These are phyloP conservation scores for Callocephalon fimbriatum DNA, from an alignment of 2,113 vertebrate species.

Conservation along the genomic window DNA sequence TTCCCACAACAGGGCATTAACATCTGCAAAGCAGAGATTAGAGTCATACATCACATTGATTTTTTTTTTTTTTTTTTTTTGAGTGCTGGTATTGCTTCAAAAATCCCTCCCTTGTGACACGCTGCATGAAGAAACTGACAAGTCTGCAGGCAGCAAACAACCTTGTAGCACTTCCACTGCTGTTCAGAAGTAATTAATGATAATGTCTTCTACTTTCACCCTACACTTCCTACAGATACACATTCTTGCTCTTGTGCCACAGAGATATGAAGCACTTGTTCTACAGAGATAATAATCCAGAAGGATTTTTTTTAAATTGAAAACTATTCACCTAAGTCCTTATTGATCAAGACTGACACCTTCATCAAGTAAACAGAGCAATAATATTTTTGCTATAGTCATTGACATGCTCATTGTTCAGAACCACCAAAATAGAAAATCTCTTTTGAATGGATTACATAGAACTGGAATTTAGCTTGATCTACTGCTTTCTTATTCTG, in stretches of 20 bases:
- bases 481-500: background rate
- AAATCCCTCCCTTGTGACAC: slow-evolving; percentile 47
- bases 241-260: background rate
- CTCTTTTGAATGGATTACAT: background rate
- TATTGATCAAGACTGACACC: background rate
- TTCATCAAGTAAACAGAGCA: background rate
- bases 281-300: background rate
- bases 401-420: background rate
- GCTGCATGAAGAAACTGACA: slow-evolving; percentile 23
- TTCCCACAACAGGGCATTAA: background rate
- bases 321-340: background rate
- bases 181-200: slow-evolving; percentile 58
- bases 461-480: background rate
- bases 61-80: background rate
- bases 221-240: background rate
- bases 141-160: slow-evolving; percentile 50
- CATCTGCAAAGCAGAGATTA: slow-evolving; percentile 58
- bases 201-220: background rate
- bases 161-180: slow-evolving; percentile 36
- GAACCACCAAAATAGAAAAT: background rate
- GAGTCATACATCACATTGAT: slow-evolving; percentile 40
- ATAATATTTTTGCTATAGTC: background rate
- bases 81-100: slow-evolving; percentile 23
- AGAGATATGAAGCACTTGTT: background rate
- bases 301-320: background rate